These are phyloP conservation scores for Platysteira castanea DNA, from an alignment of 2,113 vertebrate genomes.

Conservation along the genomic window DNA sequence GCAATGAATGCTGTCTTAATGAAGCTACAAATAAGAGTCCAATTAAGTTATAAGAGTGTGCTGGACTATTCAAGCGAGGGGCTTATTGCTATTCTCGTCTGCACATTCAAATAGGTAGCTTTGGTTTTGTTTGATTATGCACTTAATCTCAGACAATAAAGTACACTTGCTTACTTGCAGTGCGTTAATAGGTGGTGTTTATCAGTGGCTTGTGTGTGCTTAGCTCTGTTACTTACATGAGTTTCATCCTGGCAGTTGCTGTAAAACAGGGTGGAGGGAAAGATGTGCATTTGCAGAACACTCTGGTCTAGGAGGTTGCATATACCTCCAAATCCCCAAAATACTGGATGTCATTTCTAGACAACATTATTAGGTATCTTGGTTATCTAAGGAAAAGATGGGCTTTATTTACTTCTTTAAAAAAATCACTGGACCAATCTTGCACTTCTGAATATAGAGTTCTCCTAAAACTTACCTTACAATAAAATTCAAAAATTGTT, in stretches of 20 bases:
- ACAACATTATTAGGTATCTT: neutral
- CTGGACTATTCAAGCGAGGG: neutral
- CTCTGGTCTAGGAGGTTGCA: neutral
- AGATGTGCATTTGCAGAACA: neutral
- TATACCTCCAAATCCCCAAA: neutral
- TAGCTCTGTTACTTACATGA: rapidly evolving
- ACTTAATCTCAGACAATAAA: neutral
- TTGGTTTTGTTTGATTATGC: neutral
- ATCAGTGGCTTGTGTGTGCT: neutral
- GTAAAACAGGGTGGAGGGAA: neutral
- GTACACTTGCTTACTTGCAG: neutral
- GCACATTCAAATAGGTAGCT: neutral
- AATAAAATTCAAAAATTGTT: neutral
- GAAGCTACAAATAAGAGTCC: neutral
- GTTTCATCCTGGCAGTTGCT: neutral
- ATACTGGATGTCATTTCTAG: neutral
- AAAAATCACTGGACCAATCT: neutral
- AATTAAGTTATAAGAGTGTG: rapidly evolving
- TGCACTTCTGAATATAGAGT: neutral
- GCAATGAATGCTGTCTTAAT: neutral
- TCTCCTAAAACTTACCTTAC: neutral
- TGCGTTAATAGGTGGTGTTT: neutral
- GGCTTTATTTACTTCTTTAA: neutral
- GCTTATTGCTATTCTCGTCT: neutral
- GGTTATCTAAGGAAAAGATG: neutral